These are phyloP conservation scores for Aix galericulata DNA, from an alignment of 2,113 vertebrate species.

Conservation along the genomic window DNA sequence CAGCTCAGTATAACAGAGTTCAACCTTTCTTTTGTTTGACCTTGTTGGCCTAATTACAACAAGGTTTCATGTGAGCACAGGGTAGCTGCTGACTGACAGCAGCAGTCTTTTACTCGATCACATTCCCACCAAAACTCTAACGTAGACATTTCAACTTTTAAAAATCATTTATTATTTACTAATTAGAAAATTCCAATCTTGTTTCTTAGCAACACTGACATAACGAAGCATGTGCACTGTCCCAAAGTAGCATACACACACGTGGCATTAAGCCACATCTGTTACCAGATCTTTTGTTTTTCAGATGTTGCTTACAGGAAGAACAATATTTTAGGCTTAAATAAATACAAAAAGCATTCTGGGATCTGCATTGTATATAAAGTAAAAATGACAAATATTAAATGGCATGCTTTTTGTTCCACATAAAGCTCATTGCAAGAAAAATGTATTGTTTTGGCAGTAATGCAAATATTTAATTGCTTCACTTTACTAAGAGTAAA, in stretches of 20 bases:
- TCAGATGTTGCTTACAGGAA: background rate
- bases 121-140: background rate
- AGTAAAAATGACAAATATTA: background rate
- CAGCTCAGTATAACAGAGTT: background rate
- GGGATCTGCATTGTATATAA: background rate
- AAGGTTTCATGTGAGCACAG: background rate
- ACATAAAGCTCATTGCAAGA: background rate
- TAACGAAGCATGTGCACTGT: background rate
- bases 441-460: background rate
- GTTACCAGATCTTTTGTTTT: background rate
- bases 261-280: background rate
- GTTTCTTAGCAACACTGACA: constrained; percentile 1
- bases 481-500: background rate
- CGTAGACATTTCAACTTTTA: background rate
- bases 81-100: background rate
- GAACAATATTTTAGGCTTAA: background rate
- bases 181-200: background rate
- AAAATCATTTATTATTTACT: background rate
- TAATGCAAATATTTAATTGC: background rate
- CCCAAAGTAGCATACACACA: background rate
- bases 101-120: background rate
- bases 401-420: background rate
- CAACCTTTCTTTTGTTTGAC: constrained; percentile 10
- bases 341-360: background rate
- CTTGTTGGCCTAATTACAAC: constrained; percentile 7